Base-by-base conservation (phyloP, 2,113 vertebrate genomes). In the Atlantisia rogersi region DNA sequence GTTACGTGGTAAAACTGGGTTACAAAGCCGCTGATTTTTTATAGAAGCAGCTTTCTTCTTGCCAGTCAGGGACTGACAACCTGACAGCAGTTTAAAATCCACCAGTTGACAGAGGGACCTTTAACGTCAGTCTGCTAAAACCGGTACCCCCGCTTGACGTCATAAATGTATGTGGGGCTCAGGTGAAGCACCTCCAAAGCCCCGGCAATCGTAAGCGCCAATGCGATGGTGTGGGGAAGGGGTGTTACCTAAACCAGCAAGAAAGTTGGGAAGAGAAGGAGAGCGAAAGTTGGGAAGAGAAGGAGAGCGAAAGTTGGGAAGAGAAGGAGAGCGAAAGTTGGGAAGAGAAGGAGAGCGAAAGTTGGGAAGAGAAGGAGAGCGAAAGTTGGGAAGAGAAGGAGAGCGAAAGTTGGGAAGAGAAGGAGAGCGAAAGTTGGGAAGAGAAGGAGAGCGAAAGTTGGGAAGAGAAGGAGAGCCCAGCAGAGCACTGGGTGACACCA, bases 1-100 rank as follows among this genome's bases (percentile, higher is more conserved):
- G 0, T 8, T 9, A 15, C 21, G 5, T 0, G 1, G 14, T 2
- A 46, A 63, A 71, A 62, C 6, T 2, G 20, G n/a, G 52, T 35
- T 71, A 44, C 46, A 40, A 50, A 91, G 48, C 59, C 3, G 2
- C 16, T 29, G 44, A 10, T 2, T 26, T 59, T 28, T 42, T 12
- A 46, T 1, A 58, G 80, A 22, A 77, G 62, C 65, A 59, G 37
- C 48, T 68, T 90, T 39, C n/a, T 53, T 31, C 37, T 26, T 52
- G 71, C 56, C 76, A 46, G 71, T 10, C 62, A 35, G 56, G 37
- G 39, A 86, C 25, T 6, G 75, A 79, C 37, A 50, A 25, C 62
- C 62, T 58, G 71, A 60, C 28, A 70, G 83, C 0, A n/a, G 56
- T 21, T 79, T 39, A 22, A 48, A 59, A 40, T 21, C 1, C 0